Conservation (phyloP, 1,140 invertebrate genomes). For the Lepidurus arcticus region DNA sequence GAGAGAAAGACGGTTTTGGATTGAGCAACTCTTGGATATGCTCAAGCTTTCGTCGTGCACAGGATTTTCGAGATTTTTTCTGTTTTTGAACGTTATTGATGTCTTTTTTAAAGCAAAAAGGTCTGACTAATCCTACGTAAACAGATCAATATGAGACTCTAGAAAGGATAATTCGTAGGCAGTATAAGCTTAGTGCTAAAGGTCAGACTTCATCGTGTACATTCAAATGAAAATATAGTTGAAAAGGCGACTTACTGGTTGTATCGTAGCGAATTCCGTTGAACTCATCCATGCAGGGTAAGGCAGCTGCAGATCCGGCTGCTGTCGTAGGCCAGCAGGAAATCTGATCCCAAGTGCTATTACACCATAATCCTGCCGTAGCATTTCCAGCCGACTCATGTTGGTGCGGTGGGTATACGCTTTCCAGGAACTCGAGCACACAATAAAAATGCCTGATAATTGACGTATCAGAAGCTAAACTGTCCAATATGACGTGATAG, state of each 20-base stretch:
- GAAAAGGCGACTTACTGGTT: slow-evolving; percentile 43
- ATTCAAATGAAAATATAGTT: neutral
- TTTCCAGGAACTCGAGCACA: slow-evolving; percentile 20
- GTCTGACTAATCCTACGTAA: too few relatives aligned
- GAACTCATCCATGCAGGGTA: slow-evolving; percentile 68
- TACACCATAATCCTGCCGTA: slow-evolving; percentile 45
- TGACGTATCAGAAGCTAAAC: neutral
- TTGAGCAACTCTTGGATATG: too few relatives aligned
- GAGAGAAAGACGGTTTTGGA: too few relatives aligned
- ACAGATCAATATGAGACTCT: too few relatives aligned
- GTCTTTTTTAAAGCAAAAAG: too few relatives aligned
- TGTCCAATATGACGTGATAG: neutral
- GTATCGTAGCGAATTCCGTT: slow-evolving; percentile 68
- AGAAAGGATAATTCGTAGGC: too few relatives aligned
- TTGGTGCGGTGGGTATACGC: slow-evolving; percentile 13
- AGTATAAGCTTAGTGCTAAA: too few relatives aligned
- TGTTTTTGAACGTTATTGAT: too few relatives aligned
- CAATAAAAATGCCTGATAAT: neutral
- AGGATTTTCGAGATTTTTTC: too few relatives aligned
- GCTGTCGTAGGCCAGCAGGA: slow-evolving; percentile 71
- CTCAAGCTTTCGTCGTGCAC: too few relatives aligned
- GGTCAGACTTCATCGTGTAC: neutral
- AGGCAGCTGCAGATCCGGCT: slow-evolving; percentile 53
- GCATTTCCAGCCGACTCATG: neutral
- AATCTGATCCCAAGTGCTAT: slow-evolving; percentile 60